Base-by-base conservation (phyloP, 2,113 vertebrate species). In the Hippocampus barbouri region DNA sequence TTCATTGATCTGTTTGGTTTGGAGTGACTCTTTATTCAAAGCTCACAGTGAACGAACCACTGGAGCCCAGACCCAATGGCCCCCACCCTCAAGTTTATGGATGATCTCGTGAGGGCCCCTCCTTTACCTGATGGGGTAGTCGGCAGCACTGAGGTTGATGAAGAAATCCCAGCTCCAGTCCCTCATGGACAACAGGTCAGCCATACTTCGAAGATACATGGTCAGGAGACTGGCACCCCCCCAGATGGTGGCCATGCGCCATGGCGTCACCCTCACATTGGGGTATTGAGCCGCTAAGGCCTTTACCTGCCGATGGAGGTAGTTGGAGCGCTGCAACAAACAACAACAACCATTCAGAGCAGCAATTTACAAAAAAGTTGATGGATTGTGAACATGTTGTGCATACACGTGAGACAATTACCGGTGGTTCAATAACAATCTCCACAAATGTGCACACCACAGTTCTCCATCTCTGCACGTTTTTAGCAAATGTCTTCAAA, bases 101-200 rank as follows among this genome's bases (percentile, higher is more conserved):
- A 23, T 23, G n/a, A 23, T 56, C 8, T 38, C 1, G 6, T 72
- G 14, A 7, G 57, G 21, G 38, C 61, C 14, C 21, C 23, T 8
- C 7, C 30, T 59, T 73, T 90, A 99, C 97, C 97, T 96, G 93
- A 98, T 98, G 1, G 97, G 97, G 73, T 98, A 99, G 90, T 99
- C 97, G 0, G 97, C 96, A 6, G 96, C 97, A 7, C 97, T 99
- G 87, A 99, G 95, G 92, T 98, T 99, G 87, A 99, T 98, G 92
- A 99, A 98, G 93, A 99, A 99, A 86, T 99, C 97, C 97, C 97
- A 99, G 34, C 89, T 93, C 97, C 97, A 99, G 88, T 98, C 95
- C 27, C 83, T 91, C 96, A 98, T 99, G 77, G 95, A 93, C 90
- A 98, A 92, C 18, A 99, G 90, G 87, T 99, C 97, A 18, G 89